Conservation (phyloP, 2,888 invertebrate species). For the Eulithis testata region DNA sequence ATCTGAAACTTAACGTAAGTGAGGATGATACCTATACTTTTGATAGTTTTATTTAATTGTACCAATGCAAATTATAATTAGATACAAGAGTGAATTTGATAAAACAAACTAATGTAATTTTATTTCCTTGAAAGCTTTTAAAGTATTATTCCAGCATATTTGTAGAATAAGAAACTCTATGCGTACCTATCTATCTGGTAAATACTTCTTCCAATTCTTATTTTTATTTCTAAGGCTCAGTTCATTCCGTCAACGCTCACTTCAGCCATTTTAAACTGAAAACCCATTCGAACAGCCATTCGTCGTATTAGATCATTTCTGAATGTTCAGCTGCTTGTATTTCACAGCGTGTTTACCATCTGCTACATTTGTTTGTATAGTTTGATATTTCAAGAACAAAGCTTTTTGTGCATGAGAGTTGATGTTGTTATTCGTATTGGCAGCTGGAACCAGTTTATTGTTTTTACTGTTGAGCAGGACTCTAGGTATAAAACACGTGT, state of each 20-base stretch:
- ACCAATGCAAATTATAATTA: too few species aligned
- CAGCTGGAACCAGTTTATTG: slow-evolving; percentile 12
- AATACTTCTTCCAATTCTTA: too few species aligned
- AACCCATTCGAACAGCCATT: not conserved
- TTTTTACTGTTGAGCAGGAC: slow-evolving; percentile 11
- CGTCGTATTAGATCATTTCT: slow-evolving; percentile 3
- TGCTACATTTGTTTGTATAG: slow-evolving; percentile 21
- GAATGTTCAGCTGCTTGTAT: slow-evolving; percentile 21
- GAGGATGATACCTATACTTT: too few species aligned
- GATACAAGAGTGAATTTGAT: too few species aligned
- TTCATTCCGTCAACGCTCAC: not conserved
- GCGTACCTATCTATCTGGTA: too few species aligned
- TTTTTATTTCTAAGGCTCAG: too few species aligned
- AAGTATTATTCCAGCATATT: too few species aligned
- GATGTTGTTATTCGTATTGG: slow-evolving; percentile 14
- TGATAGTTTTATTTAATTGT: too few species aligned
- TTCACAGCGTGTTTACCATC: slow-evolving; percentile 30
- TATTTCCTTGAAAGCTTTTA: too few species aligned
- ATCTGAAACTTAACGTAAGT: too few species aligned
- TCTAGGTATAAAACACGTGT: not conserved
- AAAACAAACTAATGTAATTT: too few species aligned
- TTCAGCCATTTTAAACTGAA: not conserved
- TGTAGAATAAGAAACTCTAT: too few species aligned
- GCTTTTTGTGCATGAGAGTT: slow-evolving; percentile 16
- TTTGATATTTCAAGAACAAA: slow-evolving; percentile 28